Percentiles rank a stretch among this genome's conserved stretches.
Evolutionary conservation across 1,140 invertebrate species (phyloP).

Genomic region (Drosophila teissieri): DNA sequence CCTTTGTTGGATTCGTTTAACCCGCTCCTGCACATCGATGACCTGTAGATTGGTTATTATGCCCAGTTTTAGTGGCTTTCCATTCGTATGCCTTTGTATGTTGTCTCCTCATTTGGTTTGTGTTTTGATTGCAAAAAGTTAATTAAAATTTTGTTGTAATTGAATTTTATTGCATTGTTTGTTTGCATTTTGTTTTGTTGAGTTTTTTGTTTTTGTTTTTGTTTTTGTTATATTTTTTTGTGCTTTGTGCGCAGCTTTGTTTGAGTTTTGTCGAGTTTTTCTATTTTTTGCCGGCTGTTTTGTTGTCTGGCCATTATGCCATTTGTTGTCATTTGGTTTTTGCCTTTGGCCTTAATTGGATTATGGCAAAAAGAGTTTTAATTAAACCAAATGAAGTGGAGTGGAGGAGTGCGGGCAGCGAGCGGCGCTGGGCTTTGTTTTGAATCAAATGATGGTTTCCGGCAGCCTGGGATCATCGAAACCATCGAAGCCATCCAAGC

Average conservation of each 20-base stretch:
- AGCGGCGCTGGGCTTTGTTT: neutral
- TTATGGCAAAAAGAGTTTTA: constrained; percentile 48
- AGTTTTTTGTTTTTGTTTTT: constrained; percentile 3
- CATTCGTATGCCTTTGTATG: neutral
- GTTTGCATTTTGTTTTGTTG: constrained; percentile 35
- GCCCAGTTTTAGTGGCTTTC: constrained; percentile 17
- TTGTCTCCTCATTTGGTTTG: constrained; percentile 9
- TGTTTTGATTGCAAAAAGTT: constrained; percentile 67
- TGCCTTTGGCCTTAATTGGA: constrained; percentile 47
- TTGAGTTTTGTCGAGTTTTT: constrained; percentile 7
- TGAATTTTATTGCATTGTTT: constrained; percentile 64
- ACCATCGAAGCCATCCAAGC: constrained; percentile 14
- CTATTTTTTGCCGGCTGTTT: constrained; percentile 1
- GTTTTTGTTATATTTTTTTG: neutral
- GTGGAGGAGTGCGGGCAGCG: neutral
- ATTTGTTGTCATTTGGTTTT: constrained; percentile 49
- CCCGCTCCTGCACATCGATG: neutral
- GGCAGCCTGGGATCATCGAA: constrained; percentile 66
- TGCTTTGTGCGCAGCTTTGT: constrained; percentile 2
- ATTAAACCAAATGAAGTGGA: constrained; percentile 34
- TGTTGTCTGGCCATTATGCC: constrained; percentile 47
- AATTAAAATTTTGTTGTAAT: constrained; percentile 76
- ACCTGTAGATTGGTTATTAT: neutral
- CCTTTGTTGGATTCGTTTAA: neutral
- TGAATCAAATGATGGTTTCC: constrained; percentile 55